Base-by-base conservation (phyloP, 2,113 vertebrate species). In the Trogon melanurus region DNA sequence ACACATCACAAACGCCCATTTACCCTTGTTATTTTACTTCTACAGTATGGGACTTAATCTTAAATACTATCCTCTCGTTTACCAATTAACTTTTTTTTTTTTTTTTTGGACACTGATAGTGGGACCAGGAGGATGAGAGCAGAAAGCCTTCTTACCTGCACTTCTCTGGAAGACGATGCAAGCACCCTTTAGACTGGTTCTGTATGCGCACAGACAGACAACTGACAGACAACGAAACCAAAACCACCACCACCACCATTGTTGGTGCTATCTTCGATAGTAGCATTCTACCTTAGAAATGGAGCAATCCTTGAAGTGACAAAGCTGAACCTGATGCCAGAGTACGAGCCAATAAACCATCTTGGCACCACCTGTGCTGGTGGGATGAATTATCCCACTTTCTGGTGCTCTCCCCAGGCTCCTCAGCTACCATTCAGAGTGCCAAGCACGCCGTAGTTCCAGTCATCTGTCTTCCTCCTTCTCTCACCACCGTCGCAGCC, bases 121-220 rank as follows among this genome's bases (percentile, higher is more conserved):
- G 36, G 23, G 23, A 69, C 45, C 8, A 56, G 47, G 57, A 60
- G 6, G 30, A 81, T 50, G 27, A 54, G 47, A 88, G 38, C 9
- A 70, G 27, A 71, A 88, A 79, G 13, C 25, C 22, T 64, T 62
- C 81, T 88, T 56, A 79, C 44, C 45, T 72, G 57, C 26, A 41
- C 38, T 79, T 67, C 27, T 30, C 5, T 30, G 25, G 50, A 84
- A 84, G 26, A 26, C 23, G 73, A 61, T 36, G 34, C 26, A 73
- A 53, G 2, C 10, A 2, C 3, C 14, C 20, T n/a, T 70, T 30
- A n/a, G 19, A 48, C 27, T 64, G 44, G 11, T 64, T 79, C 34
- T 1, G 9, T 9, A 20, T 5, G 29, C 44, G 64, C 53, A 41
- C 0, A 2, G 29, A 4, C 8, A 66, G 34, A 9, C 25, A 67